A percentile compares a stretch with the other conserved stretches of the same genome.
These are phyloP conservation scores for Engystomops pustulosus DNA, from an alignment of 2,113 vertebrate genomes.

Conservation along the genomic window DNA sequence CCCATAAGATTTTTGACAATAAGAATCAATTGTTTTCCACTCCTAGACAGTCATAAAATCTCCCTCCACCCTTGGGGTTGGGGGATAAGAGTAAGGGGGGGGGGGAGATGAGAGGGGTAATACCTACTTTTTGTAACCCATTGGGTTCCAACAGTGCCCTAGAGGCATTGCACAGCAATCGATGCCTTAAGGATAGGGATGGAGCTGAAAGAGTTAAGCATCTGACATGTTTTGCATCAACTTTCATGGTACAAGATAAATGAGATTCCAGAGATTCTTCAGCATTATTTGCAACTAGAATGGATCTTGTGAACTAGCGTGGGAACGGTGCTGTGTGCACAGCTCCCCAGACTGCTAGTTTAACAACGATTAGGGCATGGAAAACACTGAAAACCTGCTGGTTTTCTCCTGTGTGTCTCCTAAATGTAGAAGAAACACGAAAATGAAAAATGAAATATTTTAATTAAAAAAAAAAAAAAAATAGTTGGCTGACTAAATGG, in stretches of 20 bases:
- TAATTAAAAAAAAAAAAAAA: no score
- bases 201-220: constrained; percentile 38
- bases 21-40: constrained; percentile 5
- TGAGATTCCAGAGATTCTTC: constrained; percentile 57
- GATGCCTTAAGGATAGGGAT: neutral
- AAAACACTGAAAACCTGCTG: constrained; percentile 32
- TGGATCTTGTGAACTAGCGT: constrained; percentile 56
- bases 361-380: constrained; percentile 49
- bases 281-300: constrained; percentile 56
- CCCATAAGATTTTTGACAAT: neutral
- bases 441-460: neutral
- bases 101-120: neutral
- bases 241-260: constrained; percentile 59
- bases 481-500: no score
- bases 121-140: constrained; percentile 31
- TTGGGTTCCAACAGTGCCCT: neutral
- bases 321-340: constrained; percentile 50
- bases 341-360: constrained; percentile 53
- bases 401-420: neutral
- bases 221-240: constrained; percentile 56
- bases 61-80: neutral
- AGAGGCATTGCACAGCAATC: neutral
- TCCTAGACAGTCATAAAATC: neutral
- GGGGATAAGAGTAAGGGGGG: neutral
- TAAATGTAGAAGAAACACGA: neutral